These are phyloP conservation scores for Phymanthus crucifer DNA, from an alignment of 92 coral and sea anemone species.

Conservation along the genomic window DNA sequence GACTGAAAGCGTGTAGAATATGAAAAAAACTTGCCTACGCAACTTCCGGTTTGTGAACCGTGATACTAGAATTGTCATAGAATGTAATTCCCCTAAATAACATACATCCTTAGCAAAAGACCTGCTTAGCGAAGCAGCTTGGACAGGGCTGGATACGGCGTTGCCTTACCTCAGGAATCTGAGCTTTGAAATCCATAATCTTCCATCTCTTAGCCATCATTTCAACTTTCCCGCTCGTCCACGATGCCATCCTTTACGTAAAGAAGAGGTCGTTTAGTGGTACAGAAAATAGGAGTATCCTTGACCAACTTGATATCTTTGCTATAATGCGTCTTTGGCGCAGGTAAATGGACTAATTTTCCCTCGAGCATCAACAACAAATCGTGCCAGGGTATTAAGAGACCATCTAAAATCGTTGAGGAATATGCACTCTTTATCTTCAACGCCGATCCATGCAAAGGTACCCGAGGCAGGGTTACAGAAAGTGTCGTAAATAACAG, in stretches of 20 bases:
- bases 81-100: no score
- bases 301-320: conserved; percentile 31
- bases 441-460: no score
- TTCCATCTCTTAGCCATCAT: conserved; percentile 77
- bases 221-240: conserved; percentile 51
- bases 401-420: no score
- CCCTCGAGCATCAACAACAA: conserved; percentile 54
- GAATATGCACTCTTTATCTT: no score
- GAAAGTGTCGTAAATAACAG: no score
- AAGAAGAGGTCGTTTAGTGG: conserved; percentile 41
- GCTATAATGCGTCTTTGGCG: conserved; percentile 56
- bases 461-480: no score
- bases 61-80: no score
- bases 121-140: conserved; percentile 35
- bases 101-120: no score
- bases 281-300: conserved; percentile 59
- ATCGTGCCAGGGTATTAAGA: no score
- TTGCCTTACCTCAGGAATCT: conserved; percentile 30
- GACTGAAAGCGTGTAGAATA: no score
- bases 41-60: no score
- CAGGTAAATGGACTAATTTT: conserved; percentile 54
- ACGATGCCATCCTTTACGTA: conserved; percentile 39
- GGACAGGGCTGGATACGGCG: conserved; percentile 37
- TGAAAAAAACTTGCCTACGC: neutral
- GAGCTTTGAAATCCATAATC: conserved; percentile 25